Evolutionary conservation across 1,140 invertebrate species (phyloP).

Genomic region (Heliconius nattereri): DNA sequence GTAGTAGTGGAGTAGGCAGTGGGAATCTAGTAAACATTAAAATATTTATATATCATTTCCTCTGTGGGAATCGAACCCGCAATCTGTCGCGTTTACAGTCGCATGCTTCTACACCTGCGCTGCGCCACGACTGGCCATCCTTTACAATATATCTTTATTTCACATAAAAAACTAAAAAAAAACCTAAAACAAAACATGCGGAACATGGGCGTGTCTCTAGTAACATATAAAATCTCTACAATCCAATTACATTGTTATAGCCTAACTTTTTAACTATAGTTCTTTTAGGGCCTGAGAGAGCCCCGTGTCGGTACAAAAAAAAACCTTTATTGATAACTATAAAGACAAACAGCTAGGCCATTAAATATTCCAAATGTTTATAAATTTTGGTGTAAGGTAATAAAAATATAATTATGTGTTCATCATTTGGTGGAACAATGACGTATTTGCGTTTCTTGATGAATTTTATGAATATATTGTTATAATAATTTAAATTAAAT

Average conservation of each 20-base stretch:
- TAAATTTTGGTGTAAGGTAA: constrained; percentile 28
- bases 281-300: background rate
- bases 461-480: too few species aligned
- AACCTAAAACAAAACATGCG: background rate
- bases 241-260: constrained; percentile 3
- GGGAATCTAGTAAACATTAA: too few species aligned
- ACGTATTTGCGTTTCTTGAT: too few species aligned
- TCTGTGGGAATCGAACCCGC: too few species aligned
- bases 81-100: too few species aligned
- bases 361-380: constrained; percentile 25
- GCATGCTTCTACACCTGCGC: too few species aligned
- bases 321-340: constrained; percentile 19
- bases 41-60: too few species aligned
- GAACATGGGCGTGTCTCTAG: background rate
- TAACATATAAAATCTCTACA: background rate
- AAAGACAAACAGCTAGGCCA: constrained; percentile 19
- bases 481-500: too few species aligned
- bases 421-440: too few species aligned
- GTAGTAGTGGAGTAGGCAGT: too few species aligned
- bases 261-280: background rate
- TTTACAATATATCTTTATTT: background rate
- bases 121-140: too few species aligned
- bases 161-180: background rate
- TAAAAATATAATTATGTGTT: constrained; percentile 4
- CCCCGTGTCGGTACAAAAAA: background rate